phyloP scores from a whole-genome alignment of 2,888 invertebrate genomes.

The Habroteleia sp. region DNA sequence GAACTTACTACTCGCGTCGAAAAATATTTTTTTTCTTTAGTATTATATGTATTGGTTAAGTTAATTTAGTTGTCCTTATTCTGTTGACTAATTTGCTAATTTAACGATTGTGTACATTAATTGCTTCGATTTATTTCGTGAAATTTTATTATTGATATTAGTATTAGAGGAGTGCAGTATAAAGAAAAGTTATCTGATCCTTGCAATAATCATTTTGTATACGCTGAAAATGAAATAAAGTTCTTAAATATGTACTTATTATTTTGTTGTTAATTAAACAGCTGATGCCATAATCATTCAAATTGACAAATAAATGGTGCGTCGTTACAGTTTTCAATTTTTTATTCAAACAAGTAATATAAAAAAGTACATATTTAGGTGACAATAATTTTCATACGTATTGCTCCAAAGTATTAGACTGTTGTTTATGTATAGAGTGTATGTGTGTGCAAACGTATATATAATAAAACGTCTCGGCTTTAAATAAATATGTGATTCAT shows the following conservation, averaged over 20 bases:
- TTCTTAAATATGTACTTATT: conserved; percentile 17
- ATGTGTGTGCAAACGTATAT: conserved; percentile 26
- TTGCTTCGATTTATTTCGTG: conserved; percentile 55
- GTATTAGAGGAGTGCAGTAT: conserved; percentile 46
- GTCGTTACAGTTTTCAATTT: background rate
- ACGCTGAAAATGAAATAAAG: background rate
- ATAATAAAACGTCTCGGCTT: conserved; percentile 26
- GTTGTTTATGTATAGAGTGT: conserved; percentile 26
- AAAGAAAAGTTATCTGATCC: conserved; percentile 11
- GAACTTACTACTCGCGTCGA: conserved; percentile 11
- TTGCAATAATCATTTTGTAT: background rate
- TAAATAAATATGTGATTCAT: conserved; percentile 34
- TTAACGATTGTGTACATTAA: conserved; percentile 32
- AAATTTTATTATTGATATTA: conserved; percentile 54
- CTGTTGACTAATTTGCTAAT: conserved; percentile 52
- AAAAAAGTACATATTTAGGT: conserved; percentile 1
- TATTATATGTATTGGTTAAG: conserved; percentile 40
- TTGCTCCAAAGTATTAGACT: conserved; percentile 48
- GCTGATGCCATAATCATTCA: background rate
- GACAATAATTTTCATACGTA: conserved; percentile 3
- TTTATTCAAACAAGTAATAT: conserved; percentile 1
- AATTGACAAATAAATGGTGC: background rate
- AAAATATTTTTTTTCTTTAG: conserved; percentile 31
- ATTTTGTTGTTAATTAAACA: background rate
- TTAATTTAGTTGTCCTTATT: conserved; percentile 20